phyloP scores from a whole-genome alignment of 2,888 invertebrate genomes.

The Drosophila melanosoma region DNA sequence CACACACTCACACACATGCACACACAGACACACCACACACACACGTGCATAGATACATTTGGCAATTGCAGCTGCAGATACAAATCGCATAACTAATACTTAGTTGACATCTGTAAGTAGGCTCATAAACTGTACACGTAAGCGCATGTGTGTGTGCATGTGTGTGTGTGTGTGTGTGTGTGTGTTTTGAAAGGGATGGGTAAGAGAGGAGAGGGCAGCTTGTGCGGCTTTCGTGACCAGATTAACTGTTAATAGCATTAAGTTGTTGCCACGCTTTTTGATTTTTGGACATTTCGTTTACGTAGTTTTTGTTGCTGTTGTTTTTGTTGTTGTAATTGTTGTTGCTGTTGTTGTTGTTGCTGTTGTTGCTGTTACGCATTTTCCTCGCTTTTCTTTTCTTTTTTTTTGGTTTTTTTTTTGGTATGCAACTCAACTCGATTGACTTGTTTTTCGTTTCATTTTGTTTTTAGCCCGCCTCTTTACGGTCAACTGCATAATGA shows the following conservation, averaged over 20 bases:
- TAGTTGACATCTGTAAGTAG: constrained; percentile 39
- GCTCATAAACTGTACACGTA: constrained; percentile 36
- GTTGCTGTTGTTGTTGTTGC: constrained; percentile 14
- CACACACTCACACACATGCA: not conserved
- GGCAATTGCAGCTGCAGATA: constrained; percentile 6
- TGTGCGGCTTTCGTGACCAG: constrained; percentile 42
- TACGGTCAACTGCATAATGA: constrained; percentile 33
- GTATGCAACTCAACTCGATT: constrained; percentile 64
- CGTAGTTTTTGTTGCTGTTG: not conserved
- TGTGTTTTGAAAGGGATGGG: not conserved
- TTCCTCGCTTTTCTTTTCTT: constrained; percentile 41
- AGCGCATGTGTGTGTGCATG: not conserved
- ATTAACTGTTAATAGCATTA: constrained; percentile 74
- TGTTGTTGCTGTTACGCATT: constrained; percentile 36
- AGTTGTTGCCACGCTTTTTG: constrained; percentile 74
- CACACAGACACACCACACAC: not conserved
- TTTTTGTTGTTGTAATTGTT: constrained; percentile 9
- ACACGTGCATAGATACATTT: constrained; percentile 2
- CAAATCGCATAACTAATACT: constrained; percentile 47
- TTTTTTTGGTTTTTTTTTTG: constrained; percentile 2
- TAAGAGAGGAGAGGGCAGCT: not conserved
- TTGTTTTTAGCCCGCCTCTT: constrained; percentile 21
- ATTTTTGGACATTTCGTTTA: constrained; percentile 59
- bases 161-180: not conserved
- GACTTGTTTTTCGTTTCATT: constrained; percentile 60